These are phyloP conservation scores for Hydra vulgaris DNA, from an alignment of 30 jellyfish, hydroid and myxozoan species.

Conservation along the genomic window DNA sequence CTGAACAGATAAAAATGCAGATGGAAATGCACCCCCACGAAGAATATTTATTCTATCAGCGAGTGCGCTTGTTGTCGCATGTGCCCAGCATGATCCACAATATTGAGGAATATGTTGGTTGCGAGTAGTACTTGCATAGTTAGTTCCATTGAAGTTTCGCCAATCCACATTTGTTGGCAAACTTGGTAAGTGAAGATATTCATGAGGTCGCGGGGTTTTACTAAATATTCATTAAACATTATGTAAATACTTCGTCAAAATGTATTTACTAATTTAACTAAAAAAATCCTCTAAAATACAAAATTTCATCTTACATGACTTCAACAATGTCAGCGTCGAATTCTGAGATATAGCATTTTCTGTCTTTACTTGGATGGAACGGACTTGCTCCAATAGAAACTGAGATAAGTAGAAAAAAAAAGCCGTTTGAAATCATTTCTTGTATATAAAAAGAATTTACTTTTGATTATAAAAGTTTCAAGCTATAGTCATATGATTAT, in stretches of 20 bases:
- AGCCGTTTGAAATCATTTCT: background rate
- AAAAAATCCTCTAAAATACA: background rate
- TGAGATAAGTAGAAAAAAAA: background rate
- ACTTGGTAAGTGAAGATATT: conserved; percentile 22
- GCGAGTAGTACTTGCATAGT: conserved; percentile 61
- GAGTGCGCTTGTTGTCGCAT: conserved; percentile 88
- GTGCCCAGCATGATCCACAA: conserved; percentile 99
- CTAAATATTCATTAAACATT: conserved; percentile 3
- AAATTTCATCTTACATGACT: background rate
- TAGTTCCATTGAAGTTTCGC: conserved; percentile 72
- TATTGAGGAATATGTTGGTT: conserved; percentile 96
- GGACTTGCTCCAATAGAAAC: background rate
- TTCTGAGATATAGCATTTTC: background rate
- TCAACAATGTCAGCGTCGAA: background rate
- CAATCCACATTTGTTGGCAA: conserved; percentile 75
- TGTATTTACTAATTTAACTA: no score
- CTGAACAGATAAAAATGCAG: conserved; percentile 74
- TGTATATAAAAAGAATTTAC: no score
- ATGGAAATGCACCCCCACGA: conserved; percentile 87
- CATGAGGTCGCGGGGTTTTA: conserved; percentile 68
- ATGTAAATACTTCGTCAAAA: no score
- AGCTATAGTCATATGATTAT: background rate
- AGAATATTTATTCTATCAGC: conserved; percentile 79
- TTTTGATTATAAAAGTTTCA: no score
- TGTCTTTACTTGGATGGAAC: background rate